Evolutionary conservation across 2,797 vertebrate species (phyloP).

Genomic region (Poecilia picta): DNA sequence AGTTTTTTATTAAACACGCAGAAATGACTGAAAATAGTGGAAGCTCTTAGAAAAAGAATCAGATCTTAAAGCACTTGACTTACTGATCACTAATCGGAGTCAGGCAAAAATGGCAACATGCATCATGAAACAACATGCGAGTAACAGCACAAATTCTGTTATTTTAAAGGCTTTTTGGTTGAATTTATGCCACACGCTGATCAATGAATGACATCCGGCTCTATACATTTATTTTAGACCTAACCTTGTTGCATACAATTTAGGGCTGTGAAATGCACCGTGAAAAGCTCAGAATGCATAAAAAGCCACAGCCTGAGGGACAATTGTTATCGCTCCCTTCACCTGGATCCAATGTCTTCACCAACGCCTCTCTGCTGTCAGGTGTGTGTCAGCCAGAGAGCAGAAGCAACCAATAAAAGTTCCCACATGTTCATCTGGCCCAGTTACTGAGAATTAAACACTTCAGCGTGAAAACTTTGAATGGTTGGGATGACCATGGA

Average conservation of each 20-base stretch:
- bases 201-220: background rate
- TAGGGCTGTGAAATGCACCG: background rate
- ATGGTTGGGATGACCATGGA: constrained; percentile 1
- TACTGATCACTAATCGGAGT: background rate
- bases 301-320: background rate
- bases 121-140: background rate
- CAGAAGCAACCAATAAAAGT: background rate
- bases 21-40: background rate
- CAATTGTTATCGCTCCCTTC: constrained; percentile 1
- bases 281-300: constrained; percentile 2
- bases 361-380: background rate
- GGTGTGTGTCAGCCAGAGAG: background rate
- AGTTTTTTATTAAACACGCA: background rate
- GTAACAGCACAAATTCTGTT: background rate
- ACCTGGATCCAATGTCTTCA: constrained; percentile 5
- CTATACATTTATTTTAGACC: constrained; percentile 4
- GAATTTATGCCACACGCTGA: background rate
- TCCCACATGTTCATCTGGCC: background rate
- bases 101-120: background rate
- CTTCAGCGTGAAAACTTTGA: background rate
- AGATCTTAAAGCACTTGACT: background rate
- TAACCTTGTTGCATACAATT: background rate
- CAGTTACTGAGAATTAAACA: background rate
- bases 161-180: background rate
- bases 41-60: background rate